A percentile compares a stretch with the other conserved stretches of the same genome.
phyloP scores from a whole-genome alignment of 2,113 vertebrate species.

The Centropristis striata region DNA sequence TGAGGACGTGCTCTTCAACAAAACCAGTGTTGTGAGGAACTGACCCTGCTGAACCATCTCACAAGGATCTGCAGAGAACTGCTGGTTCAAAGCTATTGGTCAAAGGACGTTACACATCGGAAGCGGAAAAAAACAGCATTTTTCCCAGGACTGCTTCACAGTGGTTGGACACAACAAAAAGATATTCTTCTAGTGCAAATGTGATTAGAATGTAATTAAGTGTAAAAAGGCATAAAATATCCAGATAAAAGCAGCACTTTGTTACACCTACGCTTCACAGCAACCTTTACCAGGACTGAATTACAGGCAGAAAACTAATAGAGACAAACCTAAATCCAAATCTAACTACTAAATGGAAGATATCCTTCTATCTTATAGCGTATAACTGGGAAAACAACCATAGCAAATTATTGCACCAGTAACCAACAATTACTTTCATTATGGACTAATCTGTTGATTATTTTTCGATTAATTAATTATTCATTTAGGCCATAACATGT shows the following conservation, averaged over 20 bases:
- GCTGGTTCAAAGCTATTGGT: conserved; percentile 22
- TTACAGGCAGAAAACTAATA: not conserved
- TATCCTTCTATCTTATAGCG: not conserved
- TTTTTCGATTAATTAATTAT: too few species aligned
- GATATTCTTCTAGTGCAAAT: not conserved
- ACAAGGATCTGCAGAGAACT: conserved; percentile 21
- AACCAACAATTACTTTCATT: not conserved
- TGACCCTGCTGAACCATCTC: conserved; percentile 27
- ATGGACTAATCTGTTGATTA: not conserved
- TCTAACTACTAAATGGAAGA: not conserved
- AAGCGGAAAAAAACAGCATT: conserved; percentile 2
- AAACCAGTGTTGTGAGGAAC: conserved; percentile 25
- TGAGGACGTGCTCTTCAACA: conserved; percentile 12
- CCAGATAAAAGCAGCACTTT: not conserved
- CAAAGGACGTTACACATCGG: conserved; percentile 14
- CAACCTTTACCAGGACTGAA: not conserved
- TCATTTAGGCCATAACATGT: too few species aligned
- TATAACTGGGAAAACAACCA: not conserved
- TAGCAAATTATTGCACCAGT: not conserved
- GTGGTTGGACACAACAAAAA: not conserved
- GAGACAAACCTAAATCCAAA: not conserved
- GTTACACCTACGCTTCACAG: not conserved
- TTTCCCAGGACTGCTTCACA: not conserved
- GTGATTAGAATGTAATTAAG: not conserved
- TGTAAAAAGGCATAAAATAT: not conserved